Percentiles rank a stretch among this genome's conserved stretches.
Evolutionary conservation across 2,888 invertebrate species (phyloP).

Genomic region (Andrena chrysosceles): DNA sequence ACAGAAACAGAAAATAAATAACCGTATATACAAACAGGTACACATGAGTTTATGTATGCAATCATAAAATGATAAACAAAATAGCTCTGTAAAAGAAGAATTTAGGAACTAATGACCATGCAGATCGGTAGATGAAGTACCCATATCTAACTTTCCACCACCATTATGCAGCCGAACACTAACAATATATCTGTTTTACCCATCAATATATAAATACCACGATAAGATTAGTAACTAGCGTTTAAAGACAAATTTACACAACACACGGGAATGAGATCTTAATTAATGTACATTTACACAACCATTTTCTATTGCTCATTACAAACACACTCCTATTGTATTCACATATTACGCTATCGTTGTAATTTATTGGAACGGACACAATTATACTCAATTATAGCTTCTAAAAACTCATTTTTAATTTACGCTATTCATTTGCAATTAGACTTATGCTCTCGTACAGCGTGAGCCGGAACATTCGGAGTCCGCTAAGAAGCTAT

Average conservation of each 20-base stretch:
- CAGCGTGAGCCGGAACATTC: not conserved
- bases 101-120: constrained; percentile 55
- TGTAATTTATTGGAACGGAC: constrained; percentile 72
- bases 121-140: constrained; percentile 56
- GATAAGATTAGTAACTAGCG: constrained; percentile 41
- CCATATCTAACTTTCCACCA: constrained; percentile 57
- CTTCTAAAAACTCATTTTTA: constrained; percentile 37
- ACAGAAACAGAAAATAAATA: constrained; percentile 7
- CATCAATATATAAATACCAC: constrained; percentile 74
- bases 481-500: constrained; percentile 14
- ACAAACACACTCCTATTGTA: constrained; percentile 34
- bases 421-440: constrained; percentile 10
- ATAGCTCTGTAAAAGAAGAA: constrained; percentile 32
- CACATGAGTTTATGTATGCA: constrained; percentile 33
- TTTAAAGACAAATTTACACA: constrained; percentile 25
- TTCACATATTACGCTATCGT: constrained; percentile 27
- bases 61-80: constrained; percentile 20
- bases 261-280: constrained; percentile 22
- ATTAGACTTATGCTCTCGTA: constrained; percentile 5
- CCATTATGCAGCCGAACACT: constrained; percentile 43
- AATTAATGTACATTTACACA: constrained; percentile 39
- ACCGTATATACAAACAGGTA: constrained; percentile 34
- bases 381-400: constrained; percentile 79
- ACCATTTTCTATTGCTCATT: constrained; percentile 26
- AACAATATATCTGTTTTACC: constrained; percentile 63